Percentiles rank a stretch among this genome's conserved stretches.
Conservation (phyloP, 2,113 vertebrate genomes). For the Psittacus erithacus region DNA sequence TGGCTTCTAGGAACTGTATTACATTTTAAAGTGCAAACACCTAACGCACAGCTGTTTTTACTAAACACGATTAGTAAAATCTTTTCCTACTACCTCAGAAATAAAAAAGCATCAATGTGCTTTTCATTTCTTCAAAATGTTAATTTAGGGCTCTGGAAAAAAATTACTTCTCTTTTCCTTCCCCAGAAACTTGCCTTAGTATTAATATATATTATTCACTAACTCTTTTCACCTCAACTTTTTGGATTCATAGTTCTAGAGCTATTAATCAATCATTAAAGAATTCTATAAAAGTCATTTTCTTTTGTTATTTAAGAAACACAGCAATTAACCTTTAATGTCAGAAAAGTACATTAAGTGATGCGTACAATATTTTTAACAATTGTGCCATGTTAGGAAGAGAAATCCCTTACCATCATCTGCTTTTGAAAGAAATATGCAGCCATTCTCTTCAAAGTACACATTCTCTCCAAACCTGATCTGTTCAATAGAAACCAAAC, state of each 20-base stretch:
- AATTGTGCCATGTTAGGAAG: not conserved
- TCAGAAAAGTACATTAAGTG: not conserved
- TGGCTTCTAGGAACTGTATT: not conserved
- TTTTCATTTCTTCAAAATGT: not conserved
- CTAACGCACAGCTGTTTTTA: not conserved
- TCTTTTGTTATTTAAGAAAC: not conserved
- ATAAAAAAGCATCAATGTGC: not conserved
- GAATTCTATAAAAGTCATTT: not conserved
- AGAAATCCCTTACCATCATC: constrained; percentile 76
- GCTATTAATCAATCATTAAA: not conserved
- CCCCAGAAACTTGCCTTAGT: not conserved
- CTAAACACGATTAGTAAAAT: not conserved
- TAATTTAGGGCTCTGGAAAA: not conserved
- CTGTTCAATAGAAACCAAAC: constrained; percentile 72
- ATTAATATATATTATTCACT: not conserved
- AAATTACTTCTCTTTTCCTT: not conserved
- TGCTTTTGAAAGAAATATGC: constrained; percentile 80
- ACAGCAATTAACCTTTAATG: not conserved
- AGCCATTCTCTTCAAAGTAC: constrained; percentile 85
- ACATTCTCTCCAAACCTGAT: constrained; percentile 79
- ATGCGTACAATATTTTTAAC: not conserved
- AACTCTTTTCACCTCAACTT: not conserved
- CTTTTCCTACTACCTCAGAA: not conserved
- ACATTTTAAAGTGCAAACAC: not conserved
- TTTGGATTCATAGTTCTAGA: not conserved